Evolutionary conservation across 2,113 vertebrate species (phyloP), one percentile per base, ranked within the genome.

Genomic region (Campylomormyrus numenius): DNA sequence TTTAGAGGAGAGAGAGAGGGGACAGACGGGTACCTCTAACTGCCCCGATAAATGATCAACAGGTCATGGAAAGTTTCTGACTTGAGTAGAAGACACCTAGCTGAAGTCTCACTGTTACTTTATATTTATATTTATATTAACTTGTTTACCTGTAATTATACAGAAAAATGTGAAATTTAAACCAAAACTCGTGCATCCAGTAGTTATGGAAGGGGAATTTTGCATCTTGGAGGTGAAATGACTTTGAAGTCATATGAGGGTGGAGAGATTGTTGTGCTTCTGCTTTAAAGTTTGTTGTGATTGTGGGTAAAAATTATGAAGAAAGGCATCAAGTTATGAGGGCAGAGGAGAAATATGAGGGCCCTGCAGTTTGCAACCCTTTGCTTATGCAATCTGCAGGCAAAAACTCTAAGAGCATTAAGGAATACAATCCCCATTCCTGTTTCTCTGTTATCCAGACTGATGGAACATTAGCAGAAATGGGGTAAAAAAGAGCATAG

Each of bases 291-390:
- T 52, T 92, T 24, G 77, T 87, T 91, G 90, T 92, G 83, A 48
- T 92, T 93, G 89, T 92, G 93, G 91, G 92, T 90, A 93, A 91
- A 87, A 48, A 42, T 88, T 89, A 91, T 92, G 90, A 93, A 90
- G 91, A 91, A 89, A 49, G 39, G 49, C 62, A 53, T 56, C 88
- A 58, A 84, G 85, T 89, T 86, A 93, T 92, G 87, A 91, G 91
- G 91, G 91, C 48, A 42, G 85, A 70, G 53, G 49, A 85, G 31
- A 53, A 90, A 91, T 91, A 92, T 93, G 90, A 89, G 91, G 90
- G 93, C 88, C 87, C 86, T 87, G 80, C 49, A 90, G 77, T 90
- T 53, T 87, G 35, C 89, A 50, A 45, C 39, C 45, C 45, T 74
- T 85, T 70, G 66, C 80, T 89, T 88, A 88, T 80, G 56, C 48